Conservation (phyloP, 2,888 invertebrate genomes). For the Tetragonula carbonaria region DNA sequence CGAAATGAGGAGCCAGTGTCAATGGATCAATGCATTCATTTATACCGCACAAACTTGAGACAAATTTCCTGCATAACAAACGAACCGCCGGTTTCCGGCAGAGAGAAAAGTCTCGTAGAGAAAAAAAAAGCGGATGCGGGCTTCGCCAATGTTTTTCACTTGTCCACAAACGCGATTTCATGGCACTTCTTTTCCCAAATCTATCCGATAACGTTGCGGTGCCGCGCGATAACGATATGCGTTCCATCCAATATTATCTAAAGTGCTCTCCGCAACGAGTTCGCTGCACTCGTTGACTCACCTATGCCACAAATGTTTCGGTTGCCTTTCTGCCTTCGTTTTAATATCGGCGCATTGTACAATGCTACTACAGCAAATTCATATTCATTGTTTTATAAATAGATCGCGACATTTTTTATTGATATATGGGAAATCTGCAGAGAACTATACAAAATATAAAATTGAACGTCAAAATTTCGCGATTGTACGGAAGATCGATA, state of each 20-base stretch:
- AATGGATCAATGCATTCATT: constrained; percentile 43
- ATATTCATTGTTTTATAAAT: neutral
- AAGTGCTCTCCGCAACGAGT: constrained; percentile 44
- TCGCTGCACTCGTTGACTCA: constrained; percentile 58
- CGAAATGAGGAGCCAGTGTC: constrained; percentile 27
- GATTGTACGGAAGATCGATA: too few species aligned
- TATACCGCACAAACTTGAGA: constrained; percentile 23
- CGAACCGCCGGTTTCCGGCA: constrained; percentile 43
- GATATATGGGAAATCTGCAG: too few species aligned
- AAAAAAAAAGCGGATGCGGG: constrained; percentile 40
- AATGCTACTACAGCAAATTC: neutral
- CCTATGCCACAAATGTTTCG: constrained; percentile 26
- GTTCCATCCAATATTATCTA: constrained; percentile 52
- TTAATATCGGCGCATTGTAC: neutral
- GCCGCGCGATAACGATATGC: constrained; percentile 53
- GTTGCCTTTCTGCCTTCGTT: neutral
- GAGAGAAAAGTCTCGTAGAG: neutral
- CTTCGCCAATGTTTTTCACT: constrained; percentile 27
- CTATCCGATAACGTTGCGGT: constrained; percentile 49
- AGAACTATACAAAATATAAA: too few species aligned
- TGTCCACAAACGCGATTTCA: constrained; percentile 19
- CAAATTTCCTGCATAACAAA: constrained; percentile 38
- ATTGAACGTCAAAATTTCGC: too few species aligned
- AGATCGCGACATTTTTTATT: too few species aligned
- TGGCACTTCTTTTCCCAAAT: constrained; percentile 49